Conservation (phyloP, 2,888 invertebrate genomes). For the Perdita meconis region DNA sequence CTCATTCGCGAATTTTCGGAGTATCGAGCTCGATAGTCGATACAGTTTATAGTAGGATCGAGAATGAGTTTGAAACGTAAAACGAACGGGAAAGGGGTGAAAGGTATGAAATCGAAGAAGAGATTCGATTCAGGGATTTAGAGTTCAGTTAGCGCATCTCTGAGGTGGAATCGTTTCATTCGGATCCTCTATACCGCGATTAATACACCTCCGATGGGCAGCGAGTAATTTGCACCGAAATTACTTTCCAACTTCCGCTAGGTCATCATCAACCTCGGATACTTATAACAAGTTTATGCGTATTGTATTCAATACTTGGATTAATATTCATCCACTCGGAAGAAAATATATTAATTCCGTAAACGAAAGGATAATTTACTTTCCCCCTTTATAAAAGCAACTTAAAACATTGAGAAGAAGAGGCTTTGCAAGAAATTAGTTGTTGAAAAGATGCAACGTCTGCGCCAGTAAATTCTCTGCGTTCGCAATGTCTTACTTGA, state of each 20-base stretch:
- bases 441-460: not conserved
- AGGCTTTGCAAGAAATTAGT: no score
- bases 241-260: slow-evolving; percentile 15
- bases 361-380: not conserved
- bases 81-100: not conserved
- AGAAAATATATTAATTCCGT: not conserved
- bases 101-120: not conserved
- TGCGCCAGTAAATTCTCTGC: not conserved
- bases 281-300: slow-evolving; percentile 7
- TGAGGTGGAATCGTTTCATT: not conserved
- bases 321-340: not conserved
- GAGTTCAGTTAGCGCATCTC: not conserved
- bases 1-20: no score
- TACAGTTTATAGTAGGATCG: not conserved
- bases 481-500: not conserved
- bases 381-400: no score
- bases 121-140: not conserved
- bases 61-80: not conserved
- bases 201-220: slow-evolving; percentile 15
- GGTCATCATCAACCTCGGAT: slow-evolving; percentile 7
- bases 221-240: slow-evolving; percentile 15
- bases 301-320: not conserved
- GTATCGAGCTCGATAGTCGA: no score
- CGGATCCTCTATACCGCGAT: slow-evolving; percentile 10
- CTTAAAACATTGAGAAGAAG: no score